These are phyloP conservation scores for Mellivora capensis DNA, from an alignment of 2,113 vertebrate genomes.

Conservation along the genomic window DNA sequence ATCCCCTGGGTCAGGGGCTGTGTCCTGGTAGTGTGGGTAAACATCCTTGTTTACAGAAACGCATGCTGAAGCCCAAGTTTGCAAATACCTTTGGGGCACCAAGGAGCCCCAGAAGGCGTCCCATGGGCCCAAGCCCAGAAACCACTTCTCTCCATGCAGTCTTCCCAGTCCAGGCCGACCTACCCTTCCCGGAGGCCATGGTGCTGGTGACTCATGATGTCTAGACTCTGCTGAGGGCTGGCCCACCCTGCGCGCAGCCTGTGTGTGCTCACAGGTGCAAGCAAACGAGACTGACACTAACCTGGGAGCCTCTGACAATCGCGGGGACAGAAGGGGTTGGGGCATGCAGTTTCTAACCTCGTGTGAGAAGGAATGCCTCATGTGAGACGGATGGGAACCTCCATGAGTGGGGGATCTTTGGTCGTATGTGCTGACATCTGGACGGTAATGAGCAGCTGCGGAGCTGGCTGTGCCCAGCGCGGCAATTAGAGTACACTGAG, in stretches of 20 bases:
- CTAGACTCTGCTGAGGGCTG: not conserved
- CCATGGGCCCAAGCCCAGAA: not conserved
- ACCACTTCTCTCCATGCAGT: not conserved
- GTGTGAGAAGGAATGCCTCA: not conserved
- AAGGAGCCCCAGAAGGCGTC: not conserved
- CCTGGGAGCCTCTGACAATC: not conserved
- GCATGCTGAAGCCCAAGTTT: not conserved
- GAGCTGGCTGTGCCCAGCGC: not conserved
- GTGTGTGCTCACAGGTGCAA: not conserved
- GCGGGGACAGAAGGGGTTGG: not conserved
- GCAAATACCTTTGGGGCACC: not conserved
- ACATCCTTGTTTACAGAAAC: not conserved
- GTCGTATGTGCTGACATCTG: conserved; percentile 8
- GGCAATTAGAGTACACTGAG: conserved; percentile 6
- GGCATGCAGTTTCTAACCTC: not conserved
- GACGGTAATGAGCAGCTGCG: not conserved
- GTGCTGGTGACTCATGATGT: not conserved
- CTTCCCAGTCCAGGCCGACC: not conserved
- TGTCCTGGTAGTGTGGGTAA: not conserved
- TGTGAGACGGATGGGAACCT: not conserved
- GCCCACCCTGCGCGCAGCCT: not conserved
- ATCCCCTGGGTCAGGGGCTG: not conserved
- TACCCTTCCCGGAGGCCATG: not conserved
- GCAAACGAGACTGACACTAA: not conserved
- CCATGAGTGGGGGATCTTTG: conserved; percentile 4